Conservation (phyloP, 2,888 invertebrate species). For the Bombylius major region DNA sequence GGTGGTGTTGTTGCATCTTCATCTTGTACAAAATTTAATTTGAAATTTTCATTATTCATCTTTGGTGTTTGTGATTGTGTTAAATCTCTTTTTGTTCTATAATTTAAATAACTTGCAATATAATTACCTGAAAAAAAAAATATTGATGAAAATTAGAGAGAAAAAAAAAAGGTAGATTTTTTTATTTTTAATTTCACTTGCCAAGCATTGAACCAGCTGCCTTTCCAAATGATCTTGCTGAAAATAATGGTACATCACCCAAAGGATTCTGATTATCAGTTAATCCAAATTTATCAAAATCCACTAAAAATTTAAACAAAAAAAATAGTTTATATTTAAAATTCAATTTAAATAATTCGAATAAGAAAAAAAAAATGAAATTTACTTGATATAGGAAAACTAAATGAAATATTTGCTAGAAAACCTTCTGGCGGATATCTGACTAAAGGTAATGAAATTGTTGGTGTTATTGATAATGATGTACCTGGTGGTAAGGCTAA, state of each 20-base stretch:
- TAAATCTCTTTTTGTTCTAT: constrained; percentile 40
- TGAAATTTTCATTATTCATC: constrained; percentile 6
- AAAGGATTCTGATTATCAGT: constrained; percentile 84
- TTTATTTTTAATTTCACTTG: constrained; percentile 25
- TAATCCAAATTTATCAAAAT: constrained; percentile 70
- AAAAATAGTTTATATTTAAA: not conserved
- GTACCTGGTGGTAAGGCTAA: constrained; percentile 76
- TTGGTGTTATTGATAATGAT: constrained; percentile 63
- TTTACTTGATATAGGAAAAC: constrained; percentile 76
- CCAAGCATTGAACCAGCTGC: constrained; percentile 52
- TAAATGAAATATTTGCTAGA: constrained; percentile 69
- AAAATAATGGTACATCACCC: constrained; percentile 62
- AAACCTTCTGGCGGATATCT: constrained; percentile 77
- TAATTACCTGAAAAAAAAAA: constrained; percentile 48
- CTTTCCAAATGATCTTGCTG: constrained; percentile 63
- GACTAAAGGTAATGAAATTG: constrained; percentile 68
- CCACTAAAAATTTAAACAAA: constrained; percentile 44
- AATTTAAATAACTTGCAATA: constrained; percentile 55
- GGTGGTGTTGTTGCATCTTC: constrained; percentile 35
- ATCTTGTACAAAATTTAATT: constrained; percentile 17
- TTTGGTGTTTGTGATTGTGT: constrained; percentile 25
- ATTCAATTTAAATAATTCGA: not conserved
- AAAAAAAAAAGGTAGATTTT: too few species aligned
- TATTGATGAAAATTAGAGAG: not conserved
- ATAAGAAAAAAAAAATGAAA: constrained; percentile 17